A percentile compares a stretch with the other conserved stretches of the same genome.
Evolutionary conservation across 2,797 vertebrate genomes (phyloP).

Genomic region (Phrynocephalus vlangalii): DNA sequence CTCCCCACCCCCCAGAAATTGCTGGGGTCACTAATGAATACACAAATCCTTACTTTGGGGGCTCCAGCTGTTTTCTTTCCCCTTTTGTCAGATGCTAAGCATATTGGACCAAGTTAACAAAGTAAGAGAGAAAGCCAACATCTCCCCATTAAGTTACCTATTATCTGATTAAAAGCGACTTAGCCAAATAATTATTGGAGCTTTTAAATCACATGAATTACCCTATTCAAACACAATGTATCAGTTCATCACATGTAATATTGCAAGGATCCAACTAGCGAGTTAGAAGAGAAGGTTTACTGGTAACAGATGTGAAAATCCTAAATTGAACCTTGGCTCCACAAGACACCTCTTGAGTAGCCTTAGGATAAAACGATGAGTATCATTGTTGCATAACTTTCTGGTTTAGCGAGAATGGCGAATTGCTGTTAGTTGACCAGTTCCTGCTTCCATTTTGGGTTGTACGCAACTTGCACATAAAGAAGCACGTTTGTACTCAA

Average conservation of each 20-base stretch:
- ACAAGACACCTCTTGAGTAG: not conserved
- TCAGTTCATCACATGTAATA: not conserved
- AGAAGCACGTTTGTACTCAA: too few species aligned
- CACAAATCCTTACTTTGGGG: slow-evolving; percentile 18
- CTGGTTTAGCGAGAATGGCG: too few species aligned
- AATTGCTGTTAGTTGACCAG: too few species aligned
- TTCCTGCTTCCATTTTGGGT: too few species aligned
- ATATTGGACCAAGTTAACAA: not conserved
- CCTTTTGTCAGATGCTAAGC: not conserved
- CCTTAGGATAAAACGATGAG: not conserved
- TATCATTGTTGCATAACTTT: too few species aligned
- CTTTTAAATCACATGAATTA: slow-evolving; percentile 17
- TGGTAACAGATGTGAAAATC: not conserved
- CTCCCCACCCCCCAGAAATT: slow-evolving; percentile 1
- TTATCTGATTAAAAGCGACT: slow-evolving; percentile 13
- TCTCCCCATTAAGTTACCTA: not conserved
- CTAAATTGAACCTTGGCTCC: not conserved
- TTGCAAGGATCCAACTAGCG: not conserved
- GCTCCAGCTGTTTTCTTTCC: slow-evolving; percentile 1
- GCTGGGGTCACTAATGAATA: slow-evolving; percentile 21
- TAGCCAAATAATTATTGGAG: not conserved
- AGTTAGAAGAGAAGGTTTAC: not conserved
- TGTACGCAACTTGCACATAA: too few species aligned
- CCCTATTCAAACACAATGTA: not conserved
- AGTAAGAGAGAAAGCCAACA: not conserved